These are phyloP conservation scores for Xenopus borealis DNA, from an alignment of 2,113 vertebrate species.

Conservation along the genomic window DNA sequence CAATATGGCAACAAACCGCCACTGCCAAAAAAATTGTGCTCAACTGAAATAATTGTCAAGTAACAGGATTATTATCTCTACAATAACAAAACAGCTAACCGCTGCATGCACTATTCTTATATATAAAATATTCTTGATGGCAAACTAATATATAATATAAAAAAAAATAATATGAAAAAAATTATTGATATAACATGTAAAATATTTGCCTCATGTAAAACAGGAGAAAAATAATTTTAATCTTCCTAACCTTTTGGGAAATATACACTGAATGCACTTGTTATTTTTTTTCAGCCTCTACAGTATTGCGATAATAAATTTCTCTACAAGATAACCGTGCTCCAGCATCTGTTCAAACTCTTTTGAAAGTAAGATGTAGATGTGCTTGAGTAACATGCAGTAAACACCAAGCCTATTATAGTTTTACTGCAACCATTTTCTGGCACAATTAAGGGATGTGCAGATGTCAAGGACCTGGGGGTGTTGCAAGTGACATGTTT, in stretches of 20 bases:
- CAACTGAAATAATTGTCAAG: too few species aligned
- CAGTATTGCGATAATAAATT: constrained; percentile 17
- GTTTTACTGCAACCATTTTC: neutral
- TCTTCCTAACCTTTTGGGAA: constrained; percentile 17
- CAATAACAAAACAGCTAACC: neutral
- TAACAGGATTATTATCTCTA: too few species aligned
- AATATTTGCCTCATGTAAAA: constrained; percentile 13
- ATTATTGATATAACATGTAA: constrained; percentile 11
- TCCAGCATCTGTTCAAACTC: constrained; percentile 21
- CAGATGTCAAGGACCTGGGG: neutral
- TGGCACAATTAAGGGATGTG: constrained; percentile 6
- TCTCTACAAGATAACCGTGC: constrained; percentile 12
- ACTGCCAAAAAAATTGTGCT: too few species aligned
- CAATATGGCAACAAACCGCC: too few species aligned
- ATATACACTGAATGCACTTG: constrained; percentile 25
- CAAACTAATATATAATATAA: neutral
- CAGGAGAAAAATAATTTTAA: neutral
- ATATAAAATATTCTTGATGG: neutral
- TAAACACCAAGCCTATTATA: neutral
- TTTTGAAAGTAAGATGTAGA: constrained; percentile 5
- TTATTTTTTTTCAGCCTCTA: constrained; percentile 14
- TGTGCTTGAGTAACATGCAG: neutral
- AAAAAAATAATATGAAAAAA: constrained; percentile 4
- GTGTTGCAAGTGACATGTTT: neutral
- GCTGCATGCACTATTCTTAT: too few species aligned